A percentile compares a stretch with the other conserved stretches of the same genome.
Conservation (phyloP, 2,888 invertebrate species). For the Syritta pipiens region DNA sequence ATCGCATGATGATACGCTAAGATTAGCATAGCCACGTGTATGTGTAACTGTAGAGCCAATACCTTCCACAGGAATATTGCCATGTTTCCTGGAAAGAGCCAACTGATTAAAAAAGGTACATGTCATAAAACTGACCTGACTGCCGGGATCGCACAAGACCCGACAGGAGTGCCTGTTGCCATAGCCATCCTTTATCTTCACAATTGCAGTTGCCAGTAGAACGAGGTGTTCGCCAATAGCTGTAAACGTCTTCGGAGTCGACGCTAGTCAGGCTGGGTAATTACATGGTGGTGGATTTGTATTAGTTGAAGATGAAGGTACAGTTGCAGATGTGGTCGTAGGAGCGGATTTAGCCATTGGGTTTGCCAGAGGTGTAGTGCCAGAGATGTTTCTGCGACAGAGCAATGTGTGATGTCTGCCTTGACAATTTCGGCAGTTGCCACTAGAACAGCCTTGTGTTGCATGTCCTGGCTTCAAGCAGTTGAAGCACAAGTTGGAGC, state of each 20-base stretch:
- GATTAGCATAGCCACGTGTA: too few relatives aligned
- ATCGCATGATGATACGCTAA: too few relatives aligned
- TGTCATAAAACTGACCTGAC: conserved; percentile 14
- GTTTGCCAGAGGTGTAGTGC: not conserved
- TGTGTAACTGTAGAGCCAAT: too few relatives aligned
- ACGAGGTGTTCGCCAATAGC: conserved; percentile 18
- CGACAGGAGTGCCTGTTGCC: conserved; percentile 11
- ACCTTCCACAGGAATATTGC: conserved; percentile 15
- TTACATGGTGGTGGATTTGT: too few relatives aligned
- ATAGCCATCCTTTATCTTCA: conserved; percentile 9
- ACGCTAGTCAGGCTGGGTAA: too few relatives aligned
- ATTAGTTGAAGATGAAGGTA: too few relatives aligned
- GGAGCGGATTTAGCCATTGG: not conserved
- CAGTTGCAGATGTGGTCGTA: too few relatives aligned
- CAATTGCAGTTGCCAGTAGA: conserved; percentile 16
- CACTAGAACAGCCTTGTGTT: conserved; percentile 3
- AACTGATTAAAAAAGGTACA: conserved; percentile 25
- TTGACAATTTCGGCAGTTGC: not conserved
- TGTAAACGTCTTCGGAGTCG: conserved; percentile 20
- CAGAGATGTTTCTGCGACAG: not conserved
- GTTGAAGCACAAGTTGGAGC: conserved; percentile 22
- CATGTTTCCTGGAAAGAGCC: conserved; percentile 6
- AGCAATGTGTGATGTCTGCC: not conserved
- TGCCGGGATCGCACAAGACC: conserved; percentile 24
- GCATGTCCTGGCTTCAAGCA: conserved; percentile 24